These are phyloP conservation scores for Aproaerema taeniolella DNA, from an alignment of 2,888 invertebrate genomes.

Conservation along the genomic window DNA sequence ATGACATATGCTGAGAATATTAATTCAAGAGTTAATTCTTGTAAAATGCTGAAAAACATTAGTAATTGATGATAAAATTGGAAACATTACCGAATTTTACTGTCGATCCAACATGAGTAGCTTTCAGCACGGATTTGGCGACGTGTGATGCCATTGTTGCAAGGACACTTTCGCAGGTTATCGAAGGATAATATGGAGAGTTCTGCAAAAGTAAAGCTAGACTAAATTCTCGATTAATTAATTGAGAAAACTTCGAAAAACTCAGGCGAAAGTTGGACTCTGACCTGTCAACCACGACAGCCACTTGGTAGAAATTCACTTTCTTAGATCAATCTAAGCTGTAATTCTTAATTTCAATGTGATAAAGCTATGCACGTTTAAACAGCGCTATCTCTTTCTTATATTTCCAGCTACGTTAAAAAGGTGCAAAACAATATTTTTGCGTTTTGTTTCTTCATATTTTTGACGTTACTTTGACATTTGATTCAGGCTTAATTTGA, in stretches of 20 bases:
- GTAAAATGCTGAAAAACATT: no score
- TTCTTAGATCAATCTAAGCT: background rate
- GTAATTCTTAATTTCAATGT: no score
- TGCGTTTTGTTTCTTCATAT: no score
- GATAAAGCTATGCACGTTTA: no score
- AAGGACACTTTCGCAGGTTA: constrained; percentile 24
- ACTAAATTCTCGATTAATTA: constrained; percentile 29
- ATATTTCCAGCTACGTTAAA: no score
- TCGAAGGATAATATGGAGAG: constrained; percentile 26
- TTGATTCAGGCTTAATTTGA: no score
- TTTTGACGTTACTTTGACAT: no score
- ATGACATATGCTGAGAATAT: no score
- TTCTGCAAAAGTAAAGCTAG: constrained; percentile 32
- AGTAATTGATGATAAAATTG: background rate
- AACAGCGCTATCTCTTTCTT: no score
- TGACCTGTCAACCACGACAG: constrained; percentile 43
- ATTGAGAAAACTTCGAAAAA: constrained; percentile 34
- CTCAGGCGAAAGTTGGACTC: constrained; percentile 62
- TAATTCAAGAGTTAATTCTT: no score
- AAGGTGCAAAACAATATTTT: no score
- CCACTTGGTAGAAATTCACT: no score
- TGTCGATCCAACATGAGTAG: constrained; percentile 49
- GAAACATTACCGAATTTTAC: constrained; percentile 58
- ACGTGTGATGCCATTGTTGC: constrained; percentile 64
- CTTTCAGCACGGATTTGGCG: constrained; percentile 61